A percentile compares a stretch with the other conserved stretches of the same genome.
These are phyloP conservation scores for Ophioninae sp. DNA, from an alignment of 2,888 invertebrate genomes.

Conservation along the genomic window DNA sequence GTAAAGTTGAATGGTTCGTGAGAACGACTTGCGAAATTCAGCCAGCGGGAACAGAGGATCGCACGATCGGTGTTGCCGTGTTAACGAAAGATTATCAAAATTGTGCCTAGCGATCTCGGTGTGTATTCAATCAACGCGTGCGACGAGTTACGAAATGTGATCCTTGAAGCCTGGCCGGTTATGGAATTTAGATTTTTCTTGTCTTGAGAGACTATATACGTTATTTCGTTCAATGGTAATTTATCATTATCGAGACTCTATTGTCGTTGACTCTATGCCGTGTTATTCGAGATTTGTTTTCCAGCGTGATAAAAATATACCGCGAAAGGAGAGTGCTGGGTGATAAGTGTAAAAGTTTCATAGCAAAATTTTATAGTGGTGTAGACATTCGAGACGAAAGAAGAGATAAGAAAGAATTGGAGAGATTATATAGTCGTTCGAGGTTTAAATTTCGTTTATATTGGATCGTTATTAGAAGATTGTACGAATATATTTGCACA, in stretches of 20 bases:
- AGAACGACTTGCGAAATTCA: background rate
- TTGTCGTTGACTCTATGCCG: conserved; percentile 66
- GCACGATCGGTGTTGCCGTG: background rate
- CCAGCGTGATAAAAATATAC: conserved; percentile 45
- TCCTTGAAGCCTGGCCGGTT: conserved; percentile 2
- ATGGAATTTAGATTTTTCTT: conserved; percentile 29
- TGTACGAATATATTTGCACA: conserved; percentile 46
- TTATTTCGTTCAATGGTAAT: conserved; percentile 61
- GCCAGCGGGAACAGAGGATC: background rate
- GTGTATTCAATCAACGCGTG: background rate
- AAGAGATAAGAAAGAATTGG: background rate
- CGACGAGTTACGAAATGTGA: conserved; percentile 16
- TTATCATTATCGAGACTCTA: conserved; percentile 64
- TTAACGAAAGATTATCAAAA: background rate
- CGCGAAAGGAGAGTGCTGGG: conserved; percentile 4
- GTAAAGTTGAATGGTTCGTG: background rate
- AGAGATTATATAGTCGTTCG: conserved; percentile 33
- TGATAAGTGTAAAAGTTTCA: conserved; percentile 45
- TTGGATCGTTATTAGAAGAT: conserved; percentile 60
- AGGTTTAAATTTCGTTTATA: conserved; percentile 50
- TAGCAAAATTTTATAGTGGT: conserved; percentile 44
- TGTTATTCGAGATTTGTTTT: conserved; percentile 62
- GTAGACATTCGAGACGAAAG: background rate
- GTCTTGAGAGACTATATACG: conserved; percentile 60
- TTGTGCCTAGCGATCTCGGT: conserved; percentile 13